Percentiles rank a stretch among this genome's conserved stretches.
These are phyloP conservation scores for Electrona antarctica DNA, from an alignment of 2,113 vertebrate species.

Conservation along the genomic window DNA sequence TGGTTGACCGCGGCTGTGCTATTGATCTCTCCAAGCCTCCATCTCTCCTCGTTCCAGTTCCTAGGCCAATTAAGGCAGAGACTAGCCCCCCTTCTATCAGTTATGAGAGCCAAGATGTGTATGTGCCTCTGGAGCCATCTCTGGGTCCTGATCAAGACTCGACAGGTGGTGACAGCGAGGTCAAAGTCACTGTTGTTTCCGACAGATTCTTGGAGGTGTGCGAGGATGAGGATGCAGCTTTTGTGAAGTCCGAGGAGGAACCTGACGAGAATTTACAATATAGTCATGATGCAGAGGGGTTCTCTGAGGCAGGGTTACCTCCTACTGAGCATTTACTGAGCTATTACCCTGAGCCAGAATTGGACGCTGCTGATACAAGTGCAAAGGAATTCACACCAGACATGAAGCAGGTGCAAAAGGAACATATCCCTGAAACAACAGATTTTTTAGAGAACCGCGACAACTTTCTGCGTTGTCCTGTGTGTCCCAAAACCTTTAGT, in stretches of 20 bases:
- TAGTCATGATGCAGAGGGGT: neutral
- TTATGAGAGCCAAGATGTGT: slow-evolving; percentile 27
- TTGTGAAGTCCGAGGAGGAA: slow-evolving; percentile 50
- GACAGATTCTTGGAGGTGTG: slow-evolving; percentile 34
- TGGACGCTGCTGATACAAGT: neutral
- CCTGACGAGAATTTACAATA: slow-evolving; percentile 13
- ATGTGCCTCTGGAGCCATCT: slow-evolving; percentile 19
- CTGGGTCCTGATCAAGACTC: slow-evolving; percentile 25
- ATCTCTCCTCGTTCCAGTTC: slow-evolving; percentile 47
- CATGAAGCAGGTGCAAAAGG: neutral
- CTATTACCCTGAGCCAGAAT: slow-evolving; percentile 28
- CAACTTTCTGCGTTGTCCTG: slow-evolving; percentile 59
- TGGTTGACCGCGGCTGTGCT: slow-evolving; percentile 50
- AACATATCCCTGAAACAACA: neutral
- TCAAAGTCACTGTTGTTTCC: slow-evolving; percentile 61
- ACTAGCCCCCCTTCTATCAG: slow-evolving; percentile 29
- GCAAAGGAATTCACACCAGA: slow-evolving; percentile 22
- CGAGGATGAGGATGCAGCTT: slow-evolving; percentile 37
- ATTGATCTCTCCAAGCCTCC: slow-evolving; percentile 67
- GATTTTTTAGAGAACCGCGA: slow-evolving; percentile 26
- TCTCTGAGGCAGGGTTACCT: slow-evolving; percentile 8
- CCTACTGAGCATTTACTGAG: neutral
- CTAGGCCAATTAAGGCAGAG: slow-evolving; percentile 62
- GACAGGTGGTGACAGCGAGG: slow-evolving; percentile 21
- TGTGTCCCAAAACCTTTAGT: slow-evolving; percentile 70